phyloP scores from a whole-genome alignment of 2,797 vertebrate species.

The Sebastes matsubarae region DNA sequence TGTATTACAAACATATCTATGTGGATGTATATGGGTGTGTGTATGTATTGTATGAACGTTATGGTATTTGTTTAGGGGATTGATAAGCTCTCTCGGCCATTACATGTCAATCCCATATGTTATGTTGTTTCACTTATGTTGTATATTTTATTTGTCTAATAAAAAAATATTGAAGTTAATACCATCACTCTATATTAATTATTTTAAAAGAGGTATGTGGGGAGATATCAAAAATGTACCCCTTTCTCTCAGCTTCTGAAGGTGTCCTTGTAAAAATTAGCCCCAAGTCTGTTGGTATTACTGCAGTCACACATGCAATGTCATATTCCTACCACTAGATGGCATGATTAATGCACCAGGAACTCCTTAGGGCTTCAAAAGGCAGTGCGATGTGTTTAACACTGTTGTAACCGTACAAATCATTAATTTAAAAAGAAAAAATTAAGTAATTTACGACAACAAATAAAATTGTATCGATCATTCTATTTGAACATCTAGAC shows the following conservation, averaged over 20 bases:
- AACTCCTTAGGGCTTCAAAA: not conserved
- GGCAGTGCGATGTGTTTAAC: not conserved
- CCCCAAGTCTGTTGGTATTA: not conserved
- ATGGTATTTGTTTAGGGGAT: too few relatives aligned
- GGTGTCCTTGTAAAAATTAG: not conserved
- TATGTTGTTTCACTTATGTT: too few relatives aligned
- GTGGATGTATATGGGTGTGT: too few relatives aligned
- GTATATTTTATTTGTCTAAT: too few relatives aligned
- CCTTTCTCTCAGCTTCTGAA: not conserved
- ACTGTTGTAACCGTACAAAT: too few relatives aligned
- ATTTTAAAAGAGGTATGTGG: not conserved
- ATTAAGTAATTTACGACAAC: not conserved
- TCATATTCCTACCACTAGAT: slow-evolving; percentile 64
- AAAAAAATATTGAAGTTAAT: not conserved
- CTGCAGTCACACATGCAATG: slow-evolving; percentile 13
- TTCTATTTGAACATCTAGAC: not conserved
- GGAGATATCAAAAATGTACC: not conserved
- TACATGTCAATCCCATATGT: too few relatives aligned
- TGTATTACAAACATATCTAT: too few relatives aligned
- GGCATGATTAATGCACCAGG: slow-evolving; percentile 19
- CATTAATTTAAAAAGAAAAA: not conserved
- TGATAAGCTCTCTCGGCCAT: too few relatives aligned
- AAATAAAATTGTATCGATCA: not conserved
- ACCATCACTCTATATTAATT: not conserved
- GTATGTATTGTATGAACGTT: too few relatives aligned